Percentiles rank a stretch among this genome's conserved stretches.
These are phyloP conservation scores for Odontothrips loti DNA, from an alignment of 2,888 invertebrate species.

Conservation along the genomic window DNA sequence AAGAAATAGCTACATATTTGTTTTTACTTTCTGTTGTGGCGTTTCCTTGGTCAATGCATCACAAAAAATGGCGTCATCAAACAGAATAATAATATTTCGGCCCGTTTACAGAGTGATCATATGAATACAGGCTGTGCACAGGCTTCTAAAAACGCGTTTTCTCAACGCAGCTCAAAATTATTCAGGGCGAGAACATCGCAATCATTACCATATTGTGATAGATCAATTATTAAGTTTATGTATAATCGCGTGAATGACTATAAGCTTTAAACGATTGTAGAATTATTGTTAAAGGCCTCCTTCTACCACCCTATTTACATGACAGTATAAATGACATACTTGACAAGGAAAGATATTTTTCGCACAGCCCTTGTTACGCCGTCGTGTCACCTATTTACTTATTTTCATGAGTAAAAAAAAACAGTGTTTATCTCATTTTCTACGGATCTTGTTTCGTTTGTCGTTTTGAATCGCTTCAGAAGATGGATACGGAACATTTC, in stretches of 20 bases:
- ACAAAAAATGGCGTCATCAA: neutral
- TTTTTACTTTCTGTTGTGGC: neutral
- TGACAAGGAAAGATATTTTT: neutral
- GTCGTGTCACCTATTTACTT: too few relatives aligned
- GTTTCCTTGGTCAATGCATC: neutral
- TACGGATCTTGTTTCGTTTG: too few relatives aligned
- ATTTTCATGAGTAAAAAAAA: neutral
- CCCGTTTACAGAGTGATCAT: too few relatives aligned
- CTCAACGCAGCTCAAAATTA: too few relatives aligned
- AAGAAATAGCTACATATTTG: neutral
- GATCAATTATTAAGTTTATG: slow-evolving; percentile 21
- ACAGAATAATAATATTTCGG: too few relatives aligned
- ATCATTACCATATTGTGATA: neutral
- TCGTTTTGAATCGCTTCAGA: too few relatives aligned
- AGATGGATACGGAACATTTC: neutral
- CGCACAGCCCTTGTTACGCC: neutral
- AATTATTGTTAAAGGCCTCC: neutral
- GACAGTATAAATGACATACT: neutral
- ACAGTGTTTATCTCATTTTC: neutral
- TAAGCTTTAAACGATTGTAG: neutral
- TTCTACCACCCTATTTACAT: neutral
- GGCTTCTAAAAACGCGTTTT: too few relatives aligned
- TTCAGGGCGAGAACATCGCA: too few relatives aligned
- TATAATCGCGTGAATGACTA: neutral
- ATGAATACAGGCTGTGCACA: too few relatives aligned